A percentile compares a stretch with the other conserved stretches of the same genome.
Evolutionary conservation across 2,888 invertebrate species (phyloP).

Genomic region (Acanthosoma haemorrhoidale): DNA sequence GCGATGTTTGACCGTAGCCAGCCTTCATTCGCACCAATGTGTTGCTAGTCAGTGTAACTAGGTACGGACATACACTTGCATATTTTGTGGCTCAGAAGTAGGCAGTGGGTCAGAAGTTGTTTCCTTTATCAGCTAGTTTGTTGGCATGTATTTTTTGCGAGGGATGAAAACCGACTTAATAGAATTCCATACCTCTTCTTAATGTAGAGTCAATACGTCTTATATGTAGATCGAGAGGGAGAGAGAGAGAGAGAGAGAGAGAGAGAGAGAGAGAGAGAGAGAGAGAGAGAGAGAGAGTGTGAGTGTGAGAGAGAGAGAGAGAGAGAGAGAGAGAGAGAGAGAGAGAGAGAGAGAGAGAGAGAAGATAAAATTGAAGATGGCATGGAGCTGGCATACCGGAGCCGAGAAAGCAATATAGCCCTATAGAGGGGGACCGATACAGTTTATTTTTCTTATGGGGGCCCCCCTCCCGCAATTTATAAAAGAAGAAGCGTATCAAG

Average conservation of each 20-base stretch:
- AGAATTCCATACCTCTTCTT: too few species aligned
- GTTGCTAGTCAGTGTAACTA: too few species aligned
- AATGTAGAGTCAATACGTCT: too few species aligned
- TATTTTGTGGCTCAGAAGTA: too few species aligned
- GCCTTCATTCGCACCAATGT: too few species aligned
- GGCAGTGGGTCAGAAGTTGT: too few species aligned
- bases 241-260: slow-evolving; percentile 20
- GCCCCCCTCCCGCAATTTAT: slow-evolving; percentile 13
- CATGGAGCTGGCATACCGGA: not conserved
- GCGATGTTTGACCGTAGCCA: slow-evolving; percentile 13
- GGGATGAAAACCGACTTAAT: too few species aligned
- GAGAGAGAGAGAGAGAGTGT: slow-evolving; percentile 32
- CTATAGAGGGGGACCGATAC: not conserved
- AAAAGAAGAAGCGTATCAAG: slow-evolving; percentile 1
- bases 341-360: slow-evolving; percentile 22
- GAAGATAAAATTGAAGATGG: not conserved
- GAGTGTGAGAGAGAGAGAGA: slow-evolving; percentile 24
- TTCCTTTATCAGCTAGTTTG: too few species aligned
- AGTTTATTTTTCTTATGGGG: slow-evolving; percentile 23
- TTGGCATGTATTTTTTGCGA: too few species aligned
- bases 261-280: slow-evolving; percentile 30
- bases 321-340: slow-evolving; percentile 27
- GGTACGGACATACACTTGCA: too few species aligned
- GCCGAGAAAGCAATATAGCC: slow-evolving; percentile 4
- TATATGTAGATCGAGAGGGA: slow-evolving; percentile 16